Base-by-base conservation (phyloP, 2,888 invertebrate genomes). In the Tetrapedia diversipes region DNA sequence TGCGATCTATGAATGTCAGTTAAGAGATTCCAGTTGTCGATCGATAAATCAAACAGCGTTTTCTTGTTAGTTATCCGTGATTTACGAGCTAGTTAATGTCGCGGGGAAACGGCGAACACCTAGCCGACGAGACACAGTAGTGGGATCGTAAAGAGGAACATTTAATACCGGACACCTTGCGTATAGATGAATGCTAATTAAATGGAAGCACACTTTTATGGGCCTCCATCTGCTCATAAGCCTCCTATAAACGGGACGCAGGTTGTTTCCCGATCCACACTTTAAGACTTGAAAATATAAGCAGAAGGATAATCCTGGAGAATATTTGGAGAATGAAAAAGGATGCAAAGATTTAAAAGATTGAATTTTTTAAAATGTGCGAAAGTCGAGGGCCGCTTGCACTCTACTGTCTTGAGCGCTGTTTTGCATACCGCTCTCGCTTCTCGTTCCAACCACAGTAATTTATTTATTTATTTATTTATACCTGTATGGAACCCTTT, bases 171-270 rank as follows among this genome's bases (percentile, higher is more conserved):
- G 56, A 61, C 75, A 51, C 37, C 14, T 57, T 63, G 37, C 22
- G 56, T 32, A 65, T 73, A 79, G 74, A 83, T 59, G 65, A 78
- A 86, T 86, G 84, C 80, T 86, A 86, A 87, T 87, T 85, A 86
- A 82, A 83, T 74, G 80, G 61, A 78, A 79, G 75, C 49, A 71
- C 81, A 77, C 70, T 78, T 84, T 80, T 81, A 73, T 67, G 65
- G 54, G 47, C 61, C 74, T 73, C 64, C 39, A 63, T 49, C n/a
- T 61, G 60, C 61, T 51, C 63, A 34, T 80, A 74, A 81, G 79
- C 60, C 79, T 57, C 51, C 70, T 75, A 70, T 64, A 73, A 82
- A 79, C 64, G 73, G 77, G 66, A 80, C 19, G 10, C 22, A 7
- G 37, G 34, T 29, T 10, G 29, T 10, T n/a, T 16, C n/a, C 32